These are phyloP conservation scores for Meloidogyne floridensis DNA, from an alignment of 1,140 invertebrate species.

Conservation along the genomic window DNA sequence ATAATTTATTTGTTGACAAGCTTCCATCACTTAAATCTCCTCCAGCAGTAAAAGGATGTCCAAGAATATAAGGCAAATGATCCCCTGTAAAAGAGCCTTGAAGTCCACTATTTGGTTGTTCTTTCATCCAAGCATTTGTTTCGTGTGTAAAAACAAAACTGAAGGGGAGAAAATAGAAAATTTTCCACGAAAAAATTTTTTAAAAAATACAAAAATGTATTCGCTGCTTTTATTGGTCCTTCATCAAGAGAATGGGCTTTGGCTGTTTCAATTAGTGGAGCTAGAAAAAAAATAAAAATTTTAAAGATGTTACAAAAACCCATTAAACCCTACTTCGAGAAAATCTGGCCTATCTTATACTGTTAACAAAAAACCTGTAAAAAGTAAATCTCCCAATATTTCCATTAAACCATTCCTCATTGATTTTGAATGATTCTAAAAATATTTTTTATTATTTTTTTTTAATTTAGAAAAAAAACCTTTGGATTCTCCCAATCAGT, in stretches of 20 bases:
- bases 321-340: too few relatives aligned
- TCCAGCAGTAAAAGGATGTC: constrained; percentile 60
- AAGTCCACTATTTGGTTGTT: constrained; percentile 74
- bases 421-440: constrained; percentile 78
- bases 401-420: constrained; percentile 87
- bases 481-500: constrained; percentile 89
- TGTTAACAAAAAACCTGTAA: too few relatives aligned
- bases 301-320: not conserved
- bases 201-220: constrained; percentile 34
- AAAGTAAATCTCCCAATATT: constrained; percentile 82
- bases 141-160: constrained; percentile 64
- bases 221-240: constrained; percentile 46
- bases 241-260: constrained; percentile 79
- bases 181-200: not conserved
- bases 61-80: constrained; percentile 87
- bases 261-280: constrained; percentile 22
- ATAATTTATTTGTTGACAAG: constrained; percentile 69
- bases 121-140: constrained; percentile 84
- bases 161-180: constrained; percentile 14
- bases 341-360: too few relatives aligned
- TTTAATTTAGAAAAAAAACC: constrained; percentile 34
- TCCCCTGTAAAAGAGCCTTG: constrained; percentile 88
- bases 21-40: not conserved
- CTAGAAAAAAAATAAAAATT: constrained; percentile 20
- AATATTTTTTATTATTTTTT: not conserved